Conservation (phyloP, 2,888 invertebrate genomes). For the Cataglyphis cursor region DNA sequence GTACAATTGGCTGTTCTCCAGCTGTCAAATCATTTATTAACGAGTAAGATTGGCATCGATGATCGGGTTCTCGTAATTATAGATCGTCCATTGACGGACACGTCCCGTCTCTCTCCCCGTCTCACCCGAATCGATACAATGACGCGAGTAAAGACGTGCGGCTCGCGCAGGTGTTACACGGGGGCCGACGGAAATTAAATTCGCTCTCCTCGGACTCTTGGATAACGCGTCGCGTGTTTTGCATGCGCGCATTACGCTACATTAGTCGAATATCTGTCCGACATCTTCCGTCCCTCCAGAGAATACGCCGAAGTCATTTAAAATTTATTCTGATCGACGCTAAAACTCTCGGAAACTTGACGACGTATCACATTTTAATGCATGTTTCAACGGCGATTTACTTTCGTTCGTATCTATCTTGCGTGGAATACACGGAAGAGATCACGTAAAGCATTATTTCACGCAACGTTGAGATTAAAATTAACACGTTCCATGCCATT, state of each 20-base stretch:
- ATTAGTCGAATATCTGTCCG: slow-evolving; percentile 34
- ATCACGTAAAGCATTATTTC: background rate
- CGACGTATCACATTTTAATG: background rate
- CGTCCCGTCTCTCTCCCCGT: background rate
- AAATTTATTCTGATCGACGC: slow-evolving; percentile 15
- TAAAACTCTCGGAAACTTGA: background rate
- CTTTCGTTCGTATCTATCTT: background rate
- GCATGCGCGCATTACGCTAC: slow-evolving; percentile 26
- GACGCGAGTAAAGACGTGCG: slow-evolving; percentile 5
- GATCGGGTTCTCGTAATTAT: slow-evolving; percentile 45
- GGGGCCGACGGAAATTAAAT: slow-evolving; percentile 41
- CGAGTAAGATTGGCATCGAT: slow-evolving; percentile 49
- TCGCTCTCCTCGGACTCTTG: slow-evolving; percentile 27
- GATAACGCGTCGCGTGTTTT: slow-evolving; percentile 35
- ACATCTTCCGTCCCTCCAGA: background rate
- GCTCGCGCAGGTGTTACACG: slow-evolving; percentile 39
- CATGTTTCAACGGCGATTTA: background rate
- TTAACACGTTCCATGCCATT: background rate
- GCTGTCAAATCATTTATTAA: slow-evolving; percentile 50
- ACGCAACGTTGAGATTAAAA: background rate
- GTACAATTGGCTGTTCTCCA: slow-evolving; percentile 53
- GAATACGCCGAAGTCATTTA: slow-evolving; percentile 10
- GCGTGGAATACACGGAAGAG: background rate
- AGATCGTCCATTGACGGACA: slow-evolving; percentile 61
- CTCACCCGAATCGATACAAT: slow-evolving; percentile 31